Evolutionary conservation across 2,797 vertebrate species (phyloP).

Genomic region (Parauchenoglanis punctatus): DNA sequence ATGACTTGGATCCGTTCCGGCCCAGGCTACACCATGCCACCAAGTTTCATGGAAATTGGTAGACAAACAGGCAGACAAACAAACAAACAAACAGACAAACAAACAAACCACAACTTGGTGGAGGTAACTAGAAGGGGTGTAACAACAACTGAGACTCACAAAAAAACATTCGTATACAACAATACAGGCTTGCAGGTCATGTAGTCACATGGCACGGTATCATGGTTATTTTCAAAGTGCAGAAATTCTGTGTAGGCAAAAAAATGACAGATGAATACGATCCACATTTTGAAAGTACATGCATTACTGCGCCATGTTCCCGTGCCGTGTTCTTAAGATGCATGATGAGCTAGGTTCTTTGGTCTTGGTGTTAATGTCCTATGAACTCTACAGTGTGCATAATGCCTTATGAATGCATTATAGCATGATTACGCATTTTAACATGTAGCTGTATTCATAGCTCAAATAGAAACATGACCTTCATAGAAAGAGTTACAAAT

Average conservation of each 20-base stretch:
- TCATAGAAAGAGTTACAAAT: too few species aligned
- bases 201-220: neutral
- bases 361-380: neutral
- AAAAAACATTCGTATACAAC: neutral
- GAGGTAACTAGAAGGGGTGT: neutral
- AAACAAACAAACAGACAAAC: too few species aligned
- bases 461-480: too few species aligned
- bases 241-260: neutral
- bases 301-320: neutral
- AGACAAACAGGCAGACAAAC: too few species aligned
- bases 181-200: neutral
- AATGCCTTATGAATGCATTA: too few species aligned
- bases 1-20: too few species aligned
- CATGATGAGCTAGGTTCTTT: neutral
- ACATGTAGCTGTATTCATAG: too few species aligned
- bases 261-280: neutral
- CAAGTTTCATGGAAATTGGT: too few species aligned
- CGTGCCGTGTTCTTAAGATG: too few species aligned
- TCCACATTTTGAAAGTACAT: neutral
- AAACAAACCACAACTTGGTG: too few species aligned
- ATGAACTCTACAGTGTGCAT: neutral
- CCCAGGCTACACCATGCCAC: too few species aligned
- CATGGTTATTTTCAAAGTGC: neutral
- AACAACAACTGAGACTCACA: neutral
- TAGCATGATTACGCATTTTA: too few species aligned